Evolutionary conservation across 2,797 vertebrate genomes (phyloP), one percentile per base, ranked within the genome.

Genomic region (Phrynocephalus vlangalii): DNA sequence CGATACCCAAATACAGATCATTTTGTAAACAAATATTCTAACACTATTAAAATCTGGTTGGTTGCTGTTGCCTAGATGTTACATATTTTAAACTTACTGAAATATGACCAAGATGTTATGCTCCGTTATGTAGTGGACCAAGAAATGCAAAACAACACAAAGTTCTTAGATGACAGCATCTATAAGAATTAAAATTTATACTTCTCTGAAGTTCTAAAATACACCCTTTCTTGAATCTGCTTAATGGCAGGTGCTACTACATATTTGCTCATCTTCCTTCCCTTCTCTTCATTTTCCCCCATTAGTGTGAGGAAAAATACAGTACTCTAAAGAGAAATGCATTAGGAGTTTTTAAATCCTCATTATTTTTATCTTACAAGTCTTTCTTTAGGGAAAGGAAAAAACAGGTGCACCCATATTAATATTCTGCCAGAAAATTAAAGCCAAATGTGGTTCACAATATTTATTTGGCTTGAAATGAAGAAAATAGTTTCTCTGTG

Each of bases 391-490:
- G 88, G 71, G 7, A 68, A 10, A 20, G 30, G 20, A 0, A 79
- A n/a, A 73, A 72, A 66, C 50, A 28, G 6, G 71, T n/a, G 88
- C 22, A 26, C 2, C 52, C 84, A 28, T 0, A 11, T 93, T 87
- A 89, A 86, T 87, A 88, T 88, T 91, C 75, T 85, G 76, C 75
- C 30, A 16, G 24, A 68, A 24, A 9, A 28, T 6, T 71, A 20
- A 26, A 70, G 60, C 33, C 75, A 83, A 82, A 52, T 9, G 50
- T 22, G 48, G 79, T 2, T 16, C 24, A 1, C 71, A 90, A 86
- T 18, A n/a, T 1, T 0, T 86, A 86, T 82, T 88, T 88, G 1
- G 88, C 48, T 89, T 66, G 73, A 84, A 70, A 30, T 0, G 0
- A 79, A 89, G 5, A 73, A 81, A 56, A 87, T 67, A 38, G 5